Evolutionary conservation across 2,888 invertebrate species (phyloP), one percentile per base, ranked within the genome.

Genomic region (Polyploca ridens): DNA sequence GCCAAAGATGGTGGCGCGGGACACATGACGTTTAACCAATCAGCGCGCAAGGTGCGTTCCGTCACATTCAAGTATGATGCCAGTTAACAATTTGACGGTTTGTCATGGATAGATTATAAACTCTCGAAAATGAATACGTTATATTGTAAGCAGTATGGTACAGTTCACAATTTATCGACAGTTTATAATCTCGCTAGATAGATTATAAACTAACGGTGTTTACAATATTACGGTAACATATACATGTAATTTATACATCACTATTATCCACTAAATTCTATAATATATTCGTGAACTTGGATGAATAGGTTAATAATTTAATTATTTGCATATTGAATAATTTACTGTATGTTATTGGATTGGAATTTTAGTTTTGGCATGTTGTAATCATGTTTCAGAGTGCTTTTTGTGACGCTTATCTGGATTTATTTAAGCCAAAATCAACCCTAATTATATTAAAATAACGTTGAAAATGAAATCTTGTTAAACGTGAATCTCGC

Each of bases 341-440:
- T 49, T 62, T 65, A 44, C 44, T 46, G 46, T 14, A 0, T 46
- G 63, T 70, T 16, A 38, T 5, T 35, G 38, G 19, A 60, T 14
- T 38, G 14, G 57, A 14, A 33, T 41, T 41, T n/a, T 38, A 41
- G 57, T 46, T 69, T 69, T 54, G 16, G 64, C 58, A 57, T 65
- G 72, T 72, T 70, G 14, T 60, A 69, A 72, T 72, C 72, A 72
- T 72, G 72, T 65, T 66, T 70, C 58, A 16, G 27, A 60, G 65
- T 58, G 65, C 66, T 59, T 69, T 54, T 54, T 54, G 19, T 19
- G 54, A 54, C 54, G 54, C 10, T 54, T 49, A 7, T 49, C 6
- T 16, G 49, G n/a, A 35, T 59, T 35, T 33, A 60, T n/a, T 11
- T 60, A 38, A 60, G 59, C 8, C n/a, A 38, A n/a, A 60, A 60